Base-by-base conservation (phyloP, 2,113 vertebrate genomes). In the Amphiprion percula region DNA sequence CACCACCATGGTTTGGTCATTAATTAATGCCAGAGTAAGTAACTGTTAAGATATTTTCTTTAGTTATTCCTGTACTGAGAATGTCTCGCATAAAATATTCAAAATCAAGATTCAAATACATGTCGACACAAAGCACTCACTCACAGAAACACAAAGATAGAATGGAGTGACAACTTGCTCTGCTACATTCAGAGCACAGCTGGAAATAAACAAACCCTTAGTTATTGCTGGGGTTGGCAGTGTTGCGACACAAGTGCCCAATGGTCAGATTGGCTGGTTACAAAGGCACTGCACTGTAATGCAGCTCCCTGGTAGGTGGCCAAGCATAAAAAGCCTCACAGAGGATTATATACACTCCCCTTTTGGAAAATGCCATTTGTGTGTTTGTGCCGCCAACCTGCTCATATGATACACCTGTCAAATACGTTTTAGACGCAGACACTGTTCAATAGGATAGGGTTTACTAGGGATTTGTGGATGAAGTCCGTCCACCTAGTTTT, bases 11-110 rank as follows among this genome's bases (percentile, higher is more conserved):
- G 94, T 78, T 7, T 99, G 98, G 98, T 96, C 96, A 49, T 93
- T 99, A 88, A 95, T 99, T 65, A 97, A 96, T 85, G 95, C 96
- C 60, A 96, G 95, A 94, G 98, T 99, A 76, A 96, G 96, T 94
- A 59, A 47, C 41, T 44, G 28, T 5, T 1, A 14, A 9, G 19
- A 12, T 16, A 7, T 54, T 28, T 9, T 39, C 52, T 41, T 53
- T 17, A n/a, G 11, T 24, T 72, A 5, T 6, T 81, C 3, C 10
- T 55, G 2, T 26, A 14, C 33, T 46, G 24, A 65, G 5, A 37
- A 15, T 30, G 5, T 26, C 1, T 4, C 37, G 7, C 2, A 10
- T 77, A 74, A 0, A 72, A 21, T 60, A 14, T 62, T 55, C 11
- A 28, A 10, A 52, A 10, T 52, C 3, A 21, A 52, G 8, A 8